phyloP scores from a whole-genome alignment of 2,113 vertebrate species.

The Rhynchopsitta pachyrhyncha region DNA sequence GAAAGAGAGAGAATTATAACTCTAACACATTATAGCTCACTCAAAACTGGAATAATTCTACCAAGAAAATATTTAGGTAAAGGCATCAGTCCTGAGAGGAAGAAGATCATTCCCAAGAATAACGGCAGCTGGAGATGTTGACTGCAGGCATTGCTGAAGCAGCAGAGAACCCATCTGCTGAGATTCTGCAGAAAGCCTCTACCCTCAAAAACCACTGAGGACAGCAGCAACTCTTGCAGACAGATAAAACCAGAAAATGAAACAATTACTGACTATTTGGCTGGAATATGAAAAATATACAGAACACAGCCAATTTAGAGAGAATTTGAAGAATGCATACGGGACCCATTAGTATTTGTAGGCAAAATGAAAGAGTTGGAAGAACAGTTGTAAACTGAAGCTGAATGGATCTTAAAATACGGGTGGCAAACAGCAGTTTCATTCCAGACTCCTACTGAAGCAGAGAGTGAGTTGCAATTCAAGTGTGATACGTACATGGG shows the following conservation, averaged over 20 bases:
- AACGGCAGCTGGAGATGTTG: not conserved
- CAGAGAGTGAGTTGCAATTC: not conserved
- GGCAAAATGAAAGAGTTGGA: not conserved
- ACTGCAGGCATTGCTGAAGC: not conserved
- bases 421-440: not conserved
- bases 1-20: not conserved
- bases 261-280: not conserved
- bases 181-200: not conserved
- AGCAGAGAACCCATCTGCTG: not conserved
- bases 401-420: constrained; percentile 9
- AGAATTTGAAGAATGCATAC: not conserved
- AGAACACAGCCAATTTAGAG: not conserved
- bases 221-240: not conserved
- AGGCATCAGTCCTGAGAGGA: not conserved
- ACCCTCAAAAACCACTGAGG: not conserved
- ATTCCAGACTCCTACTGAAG: not conserved
- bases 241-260: not conserved
- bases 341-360: not conserved
- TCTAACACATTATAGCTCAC: not conserved
- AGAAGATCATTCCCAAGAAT: not conserved
- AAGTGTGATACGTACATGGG: not conserved
- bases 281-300: not conserved
- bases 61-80: not conserved
- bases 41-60: not conserved
- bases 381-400: not conserved